phyloP scores from a whole-genome alignment of 2,888 invertebrate genomes.

The Clostera curtula region DNA sequence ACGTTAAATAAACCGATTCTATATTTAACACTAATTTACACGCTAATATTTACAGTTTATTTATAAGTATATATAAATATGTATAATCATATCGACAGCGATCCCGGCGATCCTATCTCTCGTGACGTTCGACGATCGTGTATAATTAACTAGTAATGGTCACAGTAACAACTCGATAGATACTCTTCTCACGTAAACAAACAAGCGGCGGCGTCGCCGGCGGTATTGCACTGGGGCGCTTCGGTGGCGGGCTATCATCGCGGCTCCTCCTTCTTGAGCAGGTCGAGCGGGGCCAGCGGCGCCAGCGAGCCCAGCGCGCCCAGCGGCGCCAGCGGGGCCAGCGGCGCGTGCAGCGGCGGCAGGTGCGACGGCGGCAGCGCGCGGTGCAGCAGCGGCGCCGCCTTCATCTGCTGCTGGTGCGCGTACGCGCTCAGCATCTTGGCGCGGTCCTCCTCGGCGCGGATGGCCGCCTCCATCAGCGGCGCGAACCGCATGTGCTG shows the following conservation, averaged over 20 bases:
- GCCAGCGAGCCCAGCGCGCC: slow-evolving; percentile 46
- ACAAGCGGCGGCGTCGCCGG: slow-evolving; percentile 59
- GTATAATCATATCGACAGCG: slow-evolving; percentile 72
- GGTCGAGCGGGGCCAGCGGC: slow-evolving; percentile 75
- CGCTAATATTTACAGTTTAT: slow-evolving; percentile 73
- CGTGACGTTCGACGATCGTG: slow-evolving; percentile 65
- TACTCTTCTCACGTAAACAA: slow-evolving; percentile 72
- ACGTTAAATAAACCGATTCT: slow-evolving; percentile 74
- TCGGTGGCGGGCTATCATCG: slow-evolving; percentile 57
- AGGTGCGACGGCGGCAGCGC: slow-evolving; percentile 64
- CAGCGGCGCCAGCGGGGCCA: slow-evolving; percentile 54
- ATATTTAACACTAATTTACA: slow-evolving; percentile 72
- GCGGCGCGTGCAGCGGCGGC: slow-evolving; percentile 57
- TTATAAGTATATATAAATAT: slow-evolving; percentile 75
- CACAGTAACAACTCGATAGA: slow-evolving; percentile 73
- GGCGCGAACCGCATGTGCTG: slow-evolving; percentile 83
- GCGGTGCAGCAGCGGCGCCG: slow-evolving; percentile 59
- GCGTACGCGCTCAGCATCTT: slow-evolving; percentile 84
- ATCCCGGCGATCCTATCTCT: slow-evolving; percentile 65
- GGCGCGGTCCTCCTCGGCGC: slow-evolving; percentile 86
- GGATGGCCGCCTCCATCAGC: slow-evolving; percentile 84
- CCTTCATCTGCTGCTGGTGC: slow-evolving; percentile 73
- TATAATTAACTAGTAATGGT: slow-evolving; percentile 75
- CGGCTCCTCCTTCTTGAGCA: slow-evolving; percentile 76
- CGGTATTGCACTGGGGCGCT: slow-evolving; percentile 37